A percentile compares a stretch with the other conserved stretches of the same genome.
phyloP scores from a whole-genome alignment of 2,888 invertebrate genomes.

The Gymnoscelis rufifasciata region DNA sequence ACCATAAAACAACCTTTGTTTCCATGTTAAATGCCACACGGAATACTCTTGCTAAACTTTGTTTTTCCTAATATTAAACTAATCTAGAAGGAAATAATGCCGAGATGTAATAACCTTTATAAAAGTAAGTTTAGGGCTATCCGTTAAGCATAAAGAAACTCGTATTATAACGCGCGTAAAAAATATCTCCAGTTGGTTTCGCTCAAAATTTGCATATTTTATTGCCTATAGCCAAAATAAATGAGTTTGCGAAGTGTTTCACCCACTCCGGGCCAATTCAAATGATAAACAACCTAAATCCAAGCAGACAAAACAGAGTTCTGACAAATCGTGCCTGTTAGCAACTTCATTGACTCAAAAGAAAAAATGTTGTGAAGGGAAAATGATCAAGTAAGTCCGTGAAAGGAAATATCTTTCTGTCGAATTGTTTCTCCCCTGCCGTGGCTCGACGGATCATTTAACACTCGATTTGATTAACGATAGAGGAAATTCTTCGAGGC shows the following conservation, averaged over 20 bases:
- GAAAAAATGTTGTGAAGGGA: constrained; percentile 57
- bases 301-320: constrained; percentile 53
- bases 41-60: neutral
- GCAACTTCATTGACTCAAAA: constrained; percentile 61
- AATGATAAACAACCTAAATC: constrained; percentile 48
- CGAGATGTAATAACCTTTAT: neutral
- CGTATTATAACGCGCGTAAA: constrained; percentile 26
- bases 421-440: constrained; percentile 37
- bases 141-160: constrained; percentile 17
- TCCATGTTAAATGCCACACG: neutral
- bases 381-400: constrained; percentile 51
- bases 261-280: constrained; percentile 33
- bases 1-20: neutral
- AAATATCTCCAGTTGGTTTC: constrained; percentile 21
- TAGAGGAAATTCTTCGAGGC: constrained; percentile 32
- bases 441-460: constrained; percentile 55
- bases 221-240: constrained; percentile 30
- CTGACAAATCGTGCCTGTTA: constrained; percentile 64
- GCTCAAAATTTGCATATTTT: constrained; percentile 30
- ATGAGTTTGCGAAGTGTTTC: constrained; percentile 32
- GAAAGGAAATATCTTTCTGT: constrained; percentile 49
- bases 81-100: neutral
- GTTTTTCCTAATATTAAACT: neutral
- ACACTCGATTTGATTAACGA: constrained; percentile 66
- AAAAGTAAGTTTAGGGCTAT: neutral